Conservation (phyloP, 1,140 invertebrate species). For the Trichogramma pretiosum region DNA sequence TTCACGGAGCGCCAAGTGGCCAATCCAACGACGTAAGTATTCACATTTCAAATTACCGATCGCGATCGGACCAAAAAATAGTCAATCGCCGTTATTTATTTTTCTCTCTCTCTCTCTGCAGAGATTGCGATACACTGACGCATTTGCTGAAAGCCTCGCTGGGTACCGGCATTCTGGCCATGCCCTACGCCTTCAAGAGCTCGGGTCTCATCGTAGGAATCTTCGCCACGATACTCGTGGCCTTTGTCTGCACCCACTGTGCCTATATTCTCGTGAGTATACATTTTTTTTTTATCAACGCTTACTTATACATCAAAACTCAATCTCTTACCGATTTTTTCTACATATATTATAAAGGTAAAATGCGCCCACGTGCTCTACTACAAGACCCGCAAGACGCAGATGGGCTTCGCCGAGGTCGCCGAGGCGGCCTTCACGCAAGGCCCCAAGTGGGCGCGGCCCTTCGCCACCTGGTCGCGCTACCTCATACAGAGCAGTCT, state of each 20-base stretch:
- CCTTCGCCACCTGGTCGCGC: slow-evolving; percentile 41
- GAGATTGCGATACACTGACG: slow-evolving; percentile 73
- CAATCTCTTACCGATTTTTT: no score
- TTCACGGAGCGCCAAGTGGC: slow-evolving; percentile 61
- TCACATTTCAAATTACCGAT: background rate
- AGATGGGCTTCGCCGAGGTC: slow-evolving; percentile 71
- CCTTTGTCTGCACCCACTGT: slow-evolving; percentile 77
- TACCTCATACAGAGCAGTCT: slow-evolving; percentile 40
- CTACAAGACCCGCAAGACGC: slow-evolving; percentile 54
- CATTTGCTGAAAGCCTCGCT: slow-evolving; percentile 81
- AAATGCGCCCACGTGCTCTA: slow-evolving; percentile 75
- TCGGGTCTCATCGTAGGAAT: slow-evolving; percentile 70
- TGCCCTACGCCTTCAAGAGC: slow-evolving; percentile 76
- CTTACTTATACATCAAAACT: no score
- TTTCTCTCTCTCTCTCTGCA: slow-evolving; percentile 40
- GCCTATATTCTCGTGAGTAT: slow-evolving; percentile 72
- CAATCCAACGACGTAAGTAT: slow-evolving; percentile 72
- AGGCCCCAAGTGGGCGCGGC: slow-evolving; percentile 58
- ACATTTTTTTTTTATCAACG: no score
- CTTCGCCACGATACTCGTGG: slow-evolving; percentile 68
- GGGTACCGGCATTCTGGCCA: slow-evolving; percentile 84
- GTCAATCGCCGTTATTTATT: background rate
- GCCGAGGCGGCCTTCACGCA: slow-evolving; percentile 63
- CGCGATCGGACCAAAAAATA: background rate
- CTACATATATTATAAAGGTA: no score